phyloP scores from a whole-genome alignment of 2,113 vertebrate species.

The Amia ocellicauda region DNA sequence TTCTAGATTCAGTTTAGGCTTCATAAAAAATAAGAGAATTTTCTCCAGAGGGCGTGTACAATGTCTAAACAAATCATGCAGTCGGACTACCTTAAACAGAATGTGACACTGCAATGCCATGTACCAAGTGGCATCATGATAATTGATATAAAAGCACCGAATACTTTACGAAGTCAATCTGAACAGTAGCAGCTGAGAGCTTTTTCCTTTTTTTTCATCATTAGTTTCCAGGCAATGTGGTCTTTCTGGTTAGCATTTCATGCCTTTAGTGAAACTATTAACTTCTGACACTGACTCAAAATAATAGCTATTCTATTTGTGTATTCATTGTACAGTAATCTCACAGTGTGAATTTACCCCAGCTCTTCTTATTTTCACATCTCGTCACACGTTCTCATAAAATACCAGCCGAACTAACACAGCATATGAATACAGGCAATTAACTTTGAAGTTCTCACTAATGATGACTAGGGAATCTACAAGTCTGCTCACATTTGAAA shows the following conservation, averaged over 20 bases:
- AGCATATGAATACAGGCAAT: no score
- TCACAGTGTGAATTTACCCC: not conserved
- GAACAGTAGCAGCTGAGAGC: conserved; percentile 4
- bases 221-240: conserved; percentile 18
- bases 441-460: no score
- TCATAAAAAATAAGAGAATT: not conserved
- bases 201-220: conserved; percentile 7
- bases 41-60: conserved; percentile 32
- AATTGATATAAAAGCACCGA: conserved; percentile 49
- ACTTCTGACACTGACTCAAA: not conserved
- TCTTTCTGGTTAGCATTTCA: conserved; percentile 5
- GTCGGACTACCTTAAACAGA: conserved; percentile 32
- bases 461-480: no score
- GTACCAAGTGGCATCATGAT: conserved; percentile 48
- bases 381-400: not conserved
- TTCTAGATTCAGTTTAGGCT: conserved; percentile 4
- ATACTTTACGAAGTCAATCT: conserved; percentile 29
- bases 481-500: no score
- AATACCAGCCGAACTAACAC: no score
- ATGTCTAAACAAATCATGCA: conserved; percentile 42
- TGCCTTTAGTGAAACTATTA: conserved; percentile 2
- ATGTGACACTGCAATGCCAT: conserved; percentile 46
- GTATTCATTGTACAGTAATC: not conserved
- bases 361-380: not conserved
- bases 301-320: not conserved